Base-by-base conservation (phyloP, 2,797 vertebrate species). In the Pseudochirops corinnae region DNA sequence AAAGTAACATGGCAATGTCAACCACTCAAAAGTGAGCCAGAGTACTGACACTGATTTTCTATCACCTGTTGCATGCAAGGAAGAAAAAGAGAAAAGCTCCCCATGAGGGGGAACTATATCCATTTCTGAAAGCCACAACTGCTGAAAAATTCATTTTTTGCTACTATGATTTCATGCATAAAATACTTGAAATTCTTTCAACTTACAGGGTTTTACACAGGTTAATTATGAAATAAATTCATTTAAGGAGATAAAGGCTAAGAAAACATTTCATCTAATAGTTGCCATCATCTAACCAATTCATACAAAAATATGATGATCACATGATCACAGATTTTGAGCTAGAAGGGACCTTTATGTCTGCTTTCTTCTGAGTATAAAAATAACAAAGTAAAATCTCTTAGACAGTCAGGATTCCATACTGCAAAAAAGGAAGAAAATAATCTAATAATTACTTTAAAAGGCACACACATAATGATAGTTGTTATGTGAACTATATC, bases 101-200 rank as follows among this genome's bases (percentile, higher is more conserved):
- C 92, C 92, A 91, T 1, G 1, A 96, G 57, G 26, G 55, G 74
- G 56, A 98, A 55, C 7, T 0, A 0, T 92, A 98, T 96, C 94
- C 93, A 95, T 96, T 94, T 94, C 98, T 96, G 97, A 97, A 96
- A 96, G 96, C 90, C 57, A 91, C 90, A 87, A 97, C 93, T 93
- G 92, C 62, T 92, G 60, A 97, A 96, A 96, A 95, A 96, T 94
- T 97, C 55, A 94, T 91, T 98, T 98, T 97, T 97, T 96, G 95
- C 94, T 97, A 97, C 96, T 97, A 97, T 0, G 82, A 95, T 95
- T 98, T 97, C 93, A 97, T 94, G 97, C 92, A 52, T 92, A 28
- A 97, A 96, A 97, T 95, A 93, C 46, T 97, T 98, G 97, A 98
- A 98, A 96, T 29, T 96, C 96, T 31, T 31, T 87, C 94, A 95